Conservation (phyloP, 2,797 vertebrate species). For the Micrastur ruficollis region DNA sequence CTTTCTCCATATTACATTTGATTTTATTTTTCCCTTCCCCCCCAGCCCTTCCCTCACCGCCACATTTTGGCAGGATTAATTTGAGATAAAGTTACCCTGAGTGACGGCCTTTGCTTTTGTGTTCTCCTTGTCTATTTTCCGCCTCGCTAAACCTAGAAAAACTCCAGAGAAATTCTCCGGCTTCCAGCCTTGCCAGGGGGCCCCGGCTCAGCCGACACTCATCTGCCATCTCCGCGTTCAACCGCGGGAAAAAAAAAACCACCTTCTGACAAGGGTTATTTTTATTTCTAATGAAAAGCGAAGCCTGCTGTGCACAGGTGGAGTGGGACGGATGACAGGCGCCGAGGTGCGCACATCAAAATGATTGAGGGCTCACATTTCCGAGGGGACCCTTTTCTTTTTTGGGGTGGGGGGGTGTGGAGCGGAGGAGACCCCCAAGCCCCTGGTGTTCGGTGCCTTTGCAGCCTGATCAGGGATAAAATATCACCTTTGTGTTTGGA, state of each 20-base stretch:
- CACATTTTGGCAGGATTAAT: conserved; percentile 39
- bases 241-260: background rate
- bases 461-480: background rate
- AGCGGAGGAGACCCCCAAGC: too few species aligned
- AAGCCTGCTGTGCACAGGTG: conserved; percentile 56
- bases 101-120: conserved; percentile 54
- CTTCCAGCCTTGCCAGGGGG: conserved; percentile 17
- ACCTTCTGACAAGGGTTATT: conserved; percentile 51
- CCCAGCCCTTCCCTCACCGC: background rate
- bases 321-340: background rate
- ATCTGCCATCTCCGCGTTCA: background rate
- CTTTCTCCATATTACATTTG: background rate
- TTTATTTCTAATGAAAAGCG: conserved; percentile 22
- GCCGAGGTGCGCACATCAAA: background rate
- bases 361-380: background rate
- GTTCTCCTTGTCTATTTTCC: conserved; percentile 62
- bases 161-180: conserved; percentile 19
- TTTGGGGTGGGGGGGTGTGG: too few species aligned
- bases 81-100: conserved; percentile 38
- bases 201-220: conserved; percentile 12
- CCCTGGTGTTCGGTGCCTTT: fast-evolving
- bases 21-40: background rate
- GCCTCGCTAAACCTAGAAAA: conserved; percentile 45
- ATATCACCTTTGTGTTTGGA: fast-evolving
- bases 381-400: background rate